Base-by-base conservation (phyloP, 1,140 invertebrate species). In the Danaus melanippus region DNA sequence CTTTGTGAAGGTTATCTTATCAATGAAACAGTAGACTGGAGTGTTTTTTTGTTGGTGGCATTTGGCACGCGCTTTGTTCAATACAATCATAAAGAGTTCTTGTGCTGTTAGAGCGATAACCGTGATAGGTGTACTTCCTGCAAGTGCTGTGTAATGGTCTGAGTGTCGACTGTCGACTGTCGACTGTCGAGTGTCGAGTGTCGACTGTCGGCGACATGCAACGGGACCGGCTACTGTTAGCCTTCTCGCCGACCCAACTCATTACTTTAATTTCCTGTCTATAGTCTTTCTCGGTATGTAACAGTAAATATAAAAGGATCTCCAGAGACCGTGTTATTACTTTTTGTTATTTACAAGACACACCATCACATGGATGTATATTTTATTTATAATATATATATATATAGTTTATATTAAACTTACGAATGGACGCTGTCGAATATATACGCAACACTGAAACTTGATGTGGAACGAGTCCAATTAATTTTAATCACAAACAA, bases 1-100 rank as follows among this genome's bases (percentile, higher is more conserved):
- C 71, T 71, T 74, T 69, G 52, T 58, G 53, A 58, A 68, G 58
- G 32, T 74, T 76, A 78, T 70, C 58, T 82, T 78, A 82, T 82
- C 75, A 64, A 55, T 59, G 64, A 55, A 70, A 69, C 61, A 68
- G 62, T 68, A 66, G 57, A 54, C 60, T 62, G 53, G 64, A 59
- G 60, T 67, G 48, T 49, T 62, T 74, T 71, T 74, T 74, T 70
- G 61, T 69, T 56, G 57, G 59, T 56, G 51, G 50, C 58, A 62
- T 68, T 71, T 74, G 66, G 72, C 65, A 76, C 69, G 67, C 60
- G 74, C 67, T 75, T 76, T 69, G 59, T 73, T 67, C 44, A 55
- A 55, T 12, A 10, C 40, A n/a, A n/a, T 57, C 45, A 59, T 58
- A 66, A 60, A 45, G 58, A 67, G 48, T 46, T 48, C 58, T 60